These are phyloP conservation scores for Beris morrisii DNA, from an alignment of 2,888 invertebrate species.

Conservation along the genomic window DNA sequence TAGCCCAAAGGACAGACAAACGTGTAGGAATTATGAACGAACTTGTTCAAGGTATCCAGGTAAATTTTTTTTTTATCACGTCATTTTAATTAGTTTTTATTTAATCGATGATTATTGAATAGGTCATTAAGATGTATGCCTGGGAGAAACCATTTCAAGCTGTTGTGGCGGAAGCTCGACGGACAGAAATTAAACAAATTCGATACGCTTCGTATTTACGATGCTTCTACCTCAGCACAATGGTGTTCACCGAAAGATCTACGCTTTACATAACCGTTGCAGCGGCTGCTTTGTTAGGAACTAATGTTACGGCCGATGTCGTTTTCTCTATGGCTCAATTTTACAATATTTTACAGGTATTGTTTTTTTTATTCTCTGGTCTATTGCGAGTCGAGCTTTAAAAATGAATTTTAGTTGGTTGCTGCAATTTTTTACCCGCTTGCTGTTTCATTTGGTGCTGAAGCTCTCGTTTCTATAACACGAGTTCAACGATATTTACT, in stretches of 20 bases:
- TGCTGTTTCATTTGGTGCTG: constrained; percentile 62
- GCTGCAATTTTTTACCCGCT: constrained; percentile 64
- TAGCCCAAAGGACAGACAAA: constrained; percentile 84
- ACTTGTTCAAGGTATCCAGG: constrained; percentile 89
- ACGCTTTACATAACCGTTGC: constrained; percentile 81
- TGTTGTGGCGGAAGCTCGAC: constrained; percentile 75
- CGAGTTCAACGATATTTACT: constrained; percentile 62
- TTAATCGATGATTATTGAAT: constrained; percentile 47
- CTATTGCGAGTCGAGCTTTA: not conserved
- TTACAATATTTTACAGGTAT: constrained; percentile 71
- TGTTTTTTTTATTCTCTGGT: not conserved
- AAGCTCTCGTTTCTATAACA: constrained; percentile 60
- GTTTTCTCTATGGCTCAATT: constrained; percentile 78
- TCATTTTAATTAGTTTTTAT: not conserved
- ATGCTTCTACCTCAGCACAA: constrained; percentile 67
- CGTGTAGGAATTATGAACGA: constrained; percentile 93
- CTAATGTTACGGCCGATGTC: constrained; percentile 64
- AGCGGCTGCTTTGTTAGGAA: constrained; percentile 72
- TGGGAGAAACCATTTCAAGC: constrained; percentile 91
- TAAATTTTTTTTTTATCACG: constrained; percentile 47
- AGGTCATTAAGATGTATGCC: constrained; percentile 96
- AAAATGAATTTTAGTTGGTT: constrained; percentile 51
- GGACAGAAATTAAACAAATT: constrained; percentile 66
- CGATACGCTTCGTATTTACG: constrained; percentile 67
- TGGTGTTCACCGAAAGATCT: constrained; percentile 84